Base-by-base conservation (phyloP, 2,797 vertebrate species). In the Gila robusta region DNA sequence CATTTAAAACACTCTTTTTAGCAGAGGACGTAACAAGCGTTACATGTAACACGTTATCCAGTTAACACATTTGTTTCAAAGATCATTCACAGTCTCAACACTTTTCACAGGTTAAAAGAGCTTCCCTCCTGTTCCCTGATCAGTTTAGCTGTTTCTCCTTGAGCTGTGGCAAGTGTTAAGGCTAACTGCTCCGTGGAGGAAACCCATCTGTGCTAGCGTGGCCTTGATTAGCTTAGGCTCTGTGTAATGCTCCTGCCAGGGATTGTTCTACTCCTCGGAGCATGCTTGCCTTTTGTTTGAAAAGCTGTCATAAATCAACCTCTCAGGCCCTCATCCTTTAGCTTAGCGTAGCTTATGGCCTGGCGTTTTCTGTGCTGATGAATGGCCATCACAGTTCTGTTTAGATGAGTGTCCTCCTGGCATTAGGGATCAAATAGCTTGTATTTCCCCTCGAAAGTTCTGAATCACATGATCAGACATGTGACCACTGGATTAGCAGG, bases 231-330 rank as follows among this genome's bases (percentile, higher is more conserved):
- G 66, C 49, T 79, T 64, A 28, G 81, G 39, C 41, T 80, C 70
- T 39, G 77, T 80, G 66, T 85, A 80, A 62, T 39, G 78, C 59
- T 72, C 23, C 56, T 66, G 41, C 32, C 54, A 64, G 41, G 28
- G 78, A 86, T 52, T 81, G 67, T 73, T 86, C 44, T 73, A 59
- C 66, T 84, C 74, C 74, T 70, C 37, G 0, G 83, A 79, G 74
- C 64, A 37, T 32, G 37, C 73, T 54, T 72, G 52, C 26, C 39
- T 41, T 79, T 85, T 79, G 76, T 71, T 71, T 80, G 52, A 64
- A 79, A 85, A 64, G 66, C 83, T 79, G 74, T 79, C 74, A 85
- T 79, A 64, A 85, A 79, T 85, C 83, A 79, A 79, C 66, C 76
- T 80, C 77, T 85, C 67, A 56, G 49, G 64, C 37, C 74, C 62